phyloP scores from a whole-genome alignment of 2,113 vertebrate species.

The Gymnobelideus leadbeateri region DNA sequence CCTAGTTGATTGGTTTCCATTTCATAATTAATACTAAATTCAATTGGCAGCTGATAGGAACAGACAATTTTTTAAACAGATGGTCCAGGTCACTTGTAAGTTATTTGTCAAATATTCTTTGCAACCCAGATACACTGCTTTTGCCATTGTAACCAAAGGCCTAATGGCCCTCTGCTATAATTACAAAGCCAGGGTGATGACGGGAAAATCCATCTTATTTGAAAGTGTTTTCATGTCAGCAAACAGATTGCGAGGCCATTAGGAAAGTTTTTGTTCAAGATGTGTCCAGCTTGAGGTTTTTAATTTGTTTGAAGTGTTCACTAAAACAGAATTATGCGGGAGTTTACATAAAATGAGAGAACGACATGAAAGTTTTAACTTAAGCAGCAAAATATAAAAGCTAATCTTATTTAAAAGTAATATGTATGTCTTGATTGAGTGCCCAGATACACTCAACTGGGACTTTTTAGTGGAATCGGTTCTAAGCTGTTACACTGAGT shows the following conservation, averaged over 20 bases:
- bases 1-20: slow-evolving; percentile 62
- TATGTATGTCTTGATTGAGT: slow-evolving; percentile 90
- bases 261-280: slow-evolving; percentile 82
- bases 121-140: slow-evolving; percentile 78
- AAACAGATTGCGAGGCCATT: slow-evolving; percentile 81
- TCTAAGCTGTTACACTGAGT: slow-evolving; percentile 88
- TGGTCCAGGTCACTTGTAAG: slow-evolving; percentile 75
- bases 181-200: slow-evolving; percentile 83
- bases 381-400: slow-evolving; percentile 92
- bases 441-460: slow-evolving; percentile 89
- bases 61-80: slow-evolving; percentile 71
- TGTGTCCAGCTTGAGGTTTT: slow-evolving; percentile 86
- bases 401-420: slow-evolving; percentile 92
- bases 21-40: slow-evolving; percentile 69
- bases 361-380: slow-evolving; percentile 92
- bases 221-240: slow-evolving; percentile 84
- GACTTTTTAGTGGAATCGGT: slow-evolving; percentile 87
- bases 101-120: slow-evolving; percentile 74
- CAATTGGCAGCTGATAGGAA: slow-evolving; percentile 59
- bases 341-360: slow-evolving; percentile 90
- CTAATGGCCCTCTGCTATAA: slow-evolving; percentile 69
- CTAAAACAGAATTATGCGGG: slow-evolving; percentile 87
- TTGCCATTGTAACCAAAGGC: slow-evolving; percentile 78
- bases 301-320: slow-evolving; percentile 89
- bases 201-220: slow-evolving; percentile 86